Conservation (phyloP, 2,113 vertebrate genomes). For the Aleadryas rufinucha region DNA sequence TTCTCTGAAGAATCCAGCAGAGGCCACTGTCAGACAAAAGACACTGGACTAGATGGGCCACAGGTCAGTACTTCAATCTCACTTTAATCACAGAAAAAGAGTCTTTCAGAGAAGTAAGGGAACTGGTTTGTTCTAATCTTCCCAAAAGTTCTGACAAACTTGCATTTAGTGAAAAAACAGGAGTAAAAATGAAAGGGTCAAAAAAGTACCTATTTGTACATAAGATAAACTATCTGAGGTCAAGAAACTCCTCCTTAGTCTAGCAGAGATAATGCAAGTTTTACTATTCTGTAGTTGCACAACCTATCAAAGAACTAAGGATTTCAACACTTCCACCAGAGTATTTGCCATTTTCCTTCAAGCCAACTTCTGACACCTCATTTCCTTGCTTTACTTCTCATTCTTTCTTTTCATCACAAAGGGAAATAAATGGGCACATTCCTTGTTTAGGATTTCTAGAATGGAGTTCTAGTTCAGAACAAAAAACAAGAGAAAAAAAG, state of each 20-base stretch:
- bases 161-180: neutral
- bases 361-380: neutral
- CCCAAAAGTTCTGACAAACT: neutral
- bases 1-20: slow-evolving; percentile 66
- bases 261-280: neutral
- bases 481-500: neutral
- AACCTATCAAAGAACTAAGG: neutral
- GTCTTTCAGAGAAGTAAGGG: neutral
- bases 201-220: neutral
- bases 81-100: neutral
- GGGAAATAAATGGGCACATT: neutral
- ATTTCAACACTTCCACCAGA: neutral
- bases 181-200: neutral
- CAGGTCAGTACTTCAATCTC: slow-evolving; percentile 14
- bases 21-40: slow-evolving; percentile 64
- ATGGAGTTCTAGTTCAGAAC: neutral
- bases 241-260: neutral
- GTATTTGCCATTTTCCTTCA: neutral
- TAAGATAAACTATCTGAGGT: neutral
- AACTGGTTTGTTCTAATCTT: neutral
- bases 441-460: neutral
- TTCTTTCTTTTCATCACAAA: neutral
- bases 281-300: neutral
- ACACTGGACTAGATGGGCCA: slow-evolving; percentile 32
- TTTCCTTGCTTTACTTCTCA: neutral